These are phyloP conservation scores for Canis aureus DNA, from an alignment of 2,113 vertebrate species.

Conservation along the genomic window DNA sequence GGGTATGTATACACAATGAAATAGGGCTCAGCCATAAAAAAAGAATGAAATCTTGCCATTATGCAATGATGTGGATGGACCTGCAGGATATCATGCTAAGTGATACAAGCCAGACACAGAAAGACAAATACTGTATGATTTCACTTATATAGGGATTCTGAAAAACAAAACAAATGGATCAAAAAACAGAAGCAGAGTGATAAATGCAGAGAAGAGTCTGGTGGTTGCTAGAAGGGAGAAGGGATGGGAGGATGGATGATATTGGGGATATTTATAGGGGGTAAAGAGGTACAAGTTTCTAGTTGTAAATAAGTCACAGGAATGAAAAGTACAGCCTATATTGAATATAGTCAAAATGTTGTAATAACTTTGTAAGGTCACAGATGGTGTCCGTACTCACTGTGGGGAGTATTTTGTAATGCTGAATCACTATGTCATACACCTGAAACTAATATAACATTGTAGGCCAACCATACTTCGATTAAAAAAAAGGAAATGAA, in stretches of 20 bases:
- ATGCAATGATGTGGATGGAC: background rate
- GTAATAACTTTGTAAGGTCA: background rate
- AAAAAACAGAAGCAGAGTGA: background rate
- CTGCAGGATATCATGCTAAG: background rate
- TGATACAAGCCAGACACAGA: background rate
- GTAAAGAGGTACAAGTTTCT: background rate
- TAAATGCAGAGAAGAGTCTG: background rate
- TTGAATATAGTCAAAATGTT: background rate
- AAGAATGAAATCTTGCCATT: background rate
- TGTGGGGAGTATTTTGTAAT: background rate
- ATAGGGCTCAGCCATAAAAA: background rate
- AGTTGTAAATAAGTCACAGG: background rate
- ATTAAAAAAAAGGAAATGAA: background rate
- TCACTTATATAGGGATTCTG: background rate
- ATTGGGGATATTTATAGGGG: background rate
- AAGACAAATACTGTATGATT: background rate
- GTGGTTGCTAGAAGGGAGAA: background rate
- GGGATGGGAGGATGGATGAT: background rate
- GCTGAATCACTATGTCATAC: background rate
- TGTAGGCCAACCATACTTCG: background rate
- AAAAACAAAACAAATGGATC: background rate
- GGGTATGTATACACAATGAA: background rate
- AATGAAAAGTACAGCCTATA: background rate
- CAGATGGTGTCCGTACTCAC: background rate
- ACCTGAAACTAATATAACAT: background rate